Percentiles rank a stretch among this genome's conserved stretches.
phyloP scores from a whole-genome alignment of 2,888 invertebrate genomes.

The Noctuana brunneofusca region DNA sequence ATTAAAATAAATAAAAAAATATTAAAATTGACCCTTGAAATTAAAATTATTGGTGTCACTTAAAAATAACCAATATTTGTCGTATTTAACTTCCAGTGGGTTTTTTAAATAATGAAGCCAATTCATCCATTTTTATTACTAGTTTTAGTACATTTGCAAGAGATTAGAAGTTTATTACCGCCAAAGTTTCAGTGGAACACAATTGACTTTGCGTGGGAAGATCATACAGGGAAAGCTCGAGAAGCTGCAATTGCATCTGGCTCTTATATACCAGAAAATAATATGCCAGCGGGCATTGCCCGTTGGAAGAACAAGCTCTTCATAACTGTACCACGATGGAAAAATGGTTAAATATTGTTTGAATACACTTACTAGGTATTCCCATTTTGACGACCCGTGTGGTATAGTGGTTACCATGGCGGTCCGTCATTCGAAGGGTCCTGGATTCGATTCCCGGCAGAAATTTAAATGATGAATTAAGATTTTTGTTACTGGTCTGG shows the following conservation, averaged over 20 bases:
- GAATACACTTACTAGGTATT: too few species aligned
- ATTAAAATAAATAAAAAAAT: too few species aligned
- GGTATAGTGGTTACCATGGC: too few species aligned
- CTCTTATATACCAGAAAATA: constrained; percentile 84
- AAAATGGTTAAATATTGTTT: constrained; percentile 75
- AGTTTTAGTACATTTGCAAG: constrained; percentile 13
- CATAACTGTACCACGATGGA: constrained; percentile 87
- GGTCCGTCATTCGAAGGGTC: too few species aligned
- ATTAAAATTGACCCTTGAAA: too few species aligned
- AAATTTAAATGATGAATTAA: too few species aligned
- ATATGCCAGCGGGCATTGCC: constrained; percentile 86
- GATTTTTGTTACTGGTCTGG: too few species aligned
- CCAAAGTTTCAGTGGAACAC: constrained; percentile 84
- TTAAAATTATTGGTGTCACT: too few species aligned
- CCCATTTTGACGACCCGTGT: too few species aligned
- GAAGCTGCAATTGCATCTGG: constrained; percentile 78
- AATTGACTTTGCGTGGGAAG: constrained; percentile 85
- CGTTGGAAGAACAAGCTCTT: constrained; percentile 87
- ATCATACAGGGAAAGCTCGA: constrained; percentile 58
- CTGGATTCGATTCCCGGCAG: too few species aligned
- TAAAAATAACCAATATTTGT: too few species aligned
- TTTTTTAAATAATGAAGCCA: constrained; percentile 32
- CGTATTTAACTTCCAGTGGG: neutral
- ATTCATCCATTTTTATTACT: neutral
- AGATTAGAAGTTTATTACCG: constrained; percentile 49